phyloP scores from a whole-genome alignment of 2,797 vertebrate genomes.

The Pelochelys cantorii region DNA sequence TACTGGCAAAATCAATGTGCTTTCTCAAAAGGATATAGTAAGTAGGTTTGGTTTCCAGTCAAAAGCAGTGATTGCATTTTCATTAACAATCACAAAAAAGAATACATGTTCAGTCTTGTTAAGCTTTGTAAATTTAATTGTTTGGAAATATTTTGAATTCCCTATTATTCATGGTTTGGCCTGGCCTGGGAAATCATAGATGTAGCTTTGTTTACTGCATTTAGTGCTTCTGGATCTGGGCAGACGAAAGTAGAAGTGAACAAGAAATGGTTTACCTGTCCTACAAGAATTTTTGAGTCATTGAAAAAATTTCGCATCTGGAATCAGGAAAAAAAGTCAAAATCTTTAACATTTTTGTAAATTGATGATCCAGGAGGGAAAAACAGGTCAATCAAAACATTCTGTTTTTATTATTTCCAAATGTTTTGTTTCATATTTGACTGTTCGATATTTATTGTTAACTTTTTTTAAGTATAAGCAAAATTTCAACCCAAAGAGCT shows the following conservation, averaged over 20 bases:
- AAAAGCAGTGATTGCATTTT: not conserved
- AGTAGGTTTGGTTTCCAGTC: not conserved
- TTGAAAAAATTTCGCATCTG: not conserved
- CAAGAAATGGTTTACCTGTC: not conserved
- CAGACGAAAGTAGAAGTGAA: not conserved
- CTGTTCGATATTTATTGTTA: not conserved
- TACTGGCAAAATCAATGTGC: constrained; percentile 12
- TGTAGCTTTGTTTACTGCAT: not conserved
- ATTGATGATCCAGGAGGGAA: not conserved
- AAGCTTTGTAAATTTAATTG: not conserved
- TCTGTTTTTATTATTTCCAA: fast-evolving
- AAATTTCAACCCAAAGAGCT: not conserved
- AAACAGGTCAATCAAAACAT: not conserved
- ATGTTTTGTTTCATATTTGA: not conserved
- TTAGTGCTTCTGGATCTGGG: not conserved
- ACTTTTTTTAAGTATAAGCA: not conserved
- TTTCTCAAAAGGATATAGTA: not conserved
- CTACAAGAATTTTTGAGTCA: not conserved
- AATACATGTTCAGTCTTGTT: not conserved
- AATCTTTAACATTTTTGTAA: not conserved
- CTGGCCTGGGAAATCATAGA: not conserved
- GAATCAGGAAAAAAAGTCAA: not conserved
- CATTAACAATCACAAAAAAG: not conserved
- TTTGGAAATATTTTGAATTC: not conserved
- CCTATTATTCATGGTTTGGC: not conserved